phyloP scores from a whole-genome alignment of 2,113 vertebrate genomes.

The Rana temporaria region DNA sequence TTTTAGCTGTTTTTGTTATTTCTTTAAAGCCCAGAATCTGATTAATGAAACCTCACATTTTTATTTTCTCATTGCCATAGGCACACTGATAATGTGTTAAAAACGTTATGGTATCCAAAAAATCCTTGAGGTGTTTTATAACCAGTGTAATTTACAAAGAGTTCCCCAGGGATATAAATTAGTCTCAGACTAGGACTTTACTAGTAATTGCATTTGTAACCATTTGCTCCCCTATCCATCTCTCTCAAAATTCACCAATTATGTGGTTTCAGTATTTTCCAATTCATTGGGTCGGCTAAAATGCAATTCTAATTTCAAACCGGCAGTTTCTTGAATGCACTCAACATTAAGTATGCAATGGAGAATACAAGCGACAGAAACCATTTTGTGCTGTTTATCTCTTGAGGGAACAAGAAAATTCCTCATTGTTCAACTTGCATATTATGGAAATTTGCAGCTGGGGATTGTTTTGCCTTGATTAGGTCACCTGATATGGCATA shows the following conservation, averaged over 20 bases:
- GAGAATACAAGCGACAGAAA: conserved; percentile 50
- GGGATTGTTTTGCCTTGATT: conserved; percentile 16
- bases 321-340: conserved; percentile 43
- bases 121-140: conserved; percentile 50
- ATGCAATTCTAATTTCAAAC: conserved; percentile 48
- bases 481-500: conserved; percentile 7
- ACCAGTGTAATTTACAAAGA: conserved; percentile 54
- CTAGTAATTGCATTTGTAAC: conserved; percentile 58
- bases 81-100: conserved; percentile 26
- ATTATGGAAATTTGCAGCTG: conserved; percentile 36
- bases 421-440: conserved; percentile 31
- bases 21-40: too few species aligned
- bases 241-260: conserved; percentile 56
- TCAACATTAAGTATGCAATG: conserved; percentile 51
- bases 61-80: background rate
- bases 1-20: too few species aligned
- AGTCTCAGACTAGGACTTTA: conserved; percentile 57
- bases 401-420: conserved; percentile 32
- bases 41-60: background rate
- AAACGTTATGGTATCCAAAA: conserved; percentile 31
- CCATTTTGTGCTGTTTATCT: conserved; percentile 54
- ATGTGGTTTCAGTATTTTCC: conserved; percentile 53
- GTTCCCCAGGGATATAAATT: conserved; percentile 54
- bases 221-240: conserved; percentile 55
- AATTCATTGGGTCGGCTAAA: conserved; percentile 55